A percentile compares a stretch with the other conserved stretches of the same genome.
These are phyloP conservation scores for Amia ocellicauda DNA, from an alignment of 2,113 vertebrate species.

Conservation along the genomic window DNA sequence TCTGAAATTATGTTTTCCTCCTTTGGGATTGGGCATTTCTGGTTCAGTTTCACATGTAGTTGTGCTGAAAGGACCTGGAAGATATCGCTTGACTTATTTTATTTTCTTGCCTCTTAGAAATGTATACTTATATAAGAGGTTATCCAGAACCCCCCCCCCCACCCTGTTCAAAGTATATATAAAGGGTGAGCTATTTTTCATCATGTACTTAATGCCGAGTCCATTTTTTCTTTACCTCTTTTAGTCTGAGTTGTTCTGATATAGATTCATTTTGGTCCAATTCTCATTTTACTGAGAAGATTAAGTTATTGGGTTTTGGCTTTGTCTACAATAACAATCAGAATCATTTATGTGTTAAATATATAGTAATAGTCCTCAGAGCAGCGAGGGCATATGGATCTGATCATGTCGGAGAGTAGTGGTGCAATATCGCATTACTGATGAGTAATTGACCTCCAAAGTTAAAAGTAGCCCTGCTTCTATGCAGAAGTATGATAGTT, in stretches of 20 bases:
- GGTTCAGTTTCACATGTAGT: too few relatives aligned
- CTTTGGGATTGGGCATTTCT: too few relatives aligned
- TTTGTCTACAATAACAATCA: conserved; percentile 57
- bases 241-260: conserved; percentile 9
- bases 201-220: conserved; percentile 42
- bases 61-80: neutral
- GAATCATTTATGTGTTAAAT: conserved; percentile 52
- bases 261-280: conserved; percentile 24
- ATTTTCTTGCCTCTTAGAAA: conserved; percentile 38
- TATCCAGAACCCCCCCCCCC: conserved; percentile 28
- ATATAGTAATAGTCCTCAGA: conserved; percentile 31
- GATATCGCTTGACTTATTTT: neutral
- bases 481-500: conserved; percentile 28
- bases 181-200: conserved; percentile 57
- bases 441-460: conserved; percentile 55
- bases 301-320: conserved; percentile 43
- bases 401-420: conserved; percentile 49
- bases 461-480: conserved; percentile 32
- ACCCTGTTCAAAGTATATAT: conserved; percentile 17
- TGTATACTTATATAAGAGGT: conserved; percentile 14
- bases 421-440: conserved; percentile 52
- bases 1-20: too few relatives aligned
- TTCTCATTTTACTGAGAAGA: conserved; percentile 39
- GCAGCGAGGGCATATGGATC: conserved; percentile 53
- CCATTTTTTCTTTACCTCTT: conserved; percentile 19